Evolutionary conservation across 2,113 vertebrate species (phyloP).

Genomic region (Hypocryptadius cinnamomeus): DNA sequence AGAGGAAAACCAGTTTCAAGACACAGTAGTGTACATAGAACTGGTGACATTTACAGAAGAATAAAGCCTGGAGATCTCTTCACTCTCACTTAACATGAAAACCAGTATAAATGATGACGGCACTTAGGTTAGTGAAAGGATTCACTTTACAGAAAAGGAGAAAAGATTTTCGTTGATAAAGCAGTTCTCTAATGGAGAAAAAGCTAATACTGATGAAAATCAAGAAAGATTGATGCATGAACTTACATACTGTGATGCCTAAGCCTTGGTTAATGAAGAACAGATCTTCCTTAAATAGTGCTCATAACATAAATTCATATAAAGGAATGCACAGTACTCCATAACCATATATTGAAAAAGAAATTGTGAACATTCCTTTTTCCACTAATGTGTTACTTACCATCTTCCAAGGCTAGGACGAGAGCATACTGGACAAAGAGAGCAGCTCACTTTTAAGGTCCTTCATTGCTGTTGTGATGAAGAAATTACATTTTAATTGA

Average conservation of each 20-base stretch:
- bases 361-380: neutral
- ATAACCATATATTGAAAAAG: neutral
- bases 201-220: neutral
- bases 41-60: conserved; percentile 19
- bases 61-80: conserved; percentile 2
- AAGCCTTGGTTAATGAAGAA: neutral
- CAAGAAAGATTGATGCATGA: neutral
- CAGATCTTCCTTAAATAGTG: neutral
- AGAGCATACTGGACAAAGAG: neutral
- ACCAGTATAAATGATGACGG: neutral
- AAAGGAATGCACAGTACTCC: neutral
- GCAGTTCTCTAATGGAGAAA: neutral
- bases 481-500: neutral
- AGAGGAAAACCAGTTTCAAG: neutral
- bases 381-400: neutral
- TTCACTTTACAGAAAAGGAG: neutral
- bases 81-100: neutral
- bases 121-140: neutral
- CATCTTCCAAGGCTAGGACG: neutral
- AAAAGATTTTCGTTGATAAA: neutral
- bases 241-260: neutral
- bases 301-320: neutral
- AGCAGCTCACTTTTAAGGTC: neutral
- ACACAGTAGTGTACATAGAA: neutral
- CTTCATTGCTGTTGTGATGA: neutral